These are phyloP conservation scores for Acrossocheilus wenchowensis DNA, from an alignment of 2,797 vertebrate genomes.

Conservation along the genomic window DNA sequence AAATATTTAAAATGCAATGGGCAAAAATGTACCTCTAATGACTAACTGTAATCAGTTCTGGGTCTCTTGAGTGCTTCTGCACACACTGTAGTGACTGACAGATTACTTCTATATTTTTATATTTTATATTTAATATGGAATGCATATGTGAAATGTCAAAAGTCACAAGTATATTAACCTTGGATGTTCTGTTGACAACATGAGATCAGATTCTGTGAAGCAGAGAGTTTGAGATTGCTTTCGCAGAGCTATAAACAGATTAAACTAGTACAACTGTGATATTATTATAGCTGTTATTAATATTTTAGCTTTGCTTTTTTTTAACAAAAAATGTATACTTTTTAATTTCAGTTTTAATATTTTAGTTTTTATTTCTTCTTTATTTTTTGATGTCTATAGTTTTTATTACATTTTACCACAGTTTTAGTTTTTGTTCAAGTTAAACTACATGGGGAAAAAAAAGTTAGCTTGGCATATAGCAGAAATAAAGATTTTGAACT, in stretches of 20 bases:
- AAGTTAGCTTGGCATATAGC: too few relatives aligned
- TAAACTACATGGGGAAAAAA: too few relatives aligned
- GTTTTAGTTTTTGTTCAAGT: too few relatives aligned
- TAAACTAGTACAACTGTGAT: neutral
- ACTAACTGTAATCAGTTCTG: neutral
- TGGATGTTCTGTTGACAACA: neutral
- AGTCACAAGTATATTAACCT: neutral
- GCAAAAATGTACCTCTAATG: neutral
- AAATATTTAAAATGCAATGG: neutral
- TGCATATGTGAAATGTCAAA: neutral
- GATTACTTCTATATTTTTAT: neutral
- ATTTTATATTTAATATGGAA: neutral
- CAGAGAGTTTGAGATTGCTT: neutral
- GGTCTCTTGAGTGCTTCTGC: neutral
- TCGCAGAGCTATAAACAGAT: neutral
- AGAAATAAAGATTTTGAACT: too few relatives aligned
- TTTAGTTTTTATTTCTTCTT: too few relatives aligned
- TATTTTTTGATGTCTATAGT: too few relatives aligned
- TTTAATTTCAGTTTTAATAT: too few relatives aligned
- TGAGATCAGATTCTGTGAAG: neutral
- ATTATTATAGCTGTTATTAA: neutral
- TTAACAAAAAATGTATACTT: too few relatives aligned
- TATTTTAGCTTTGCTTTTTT: neutral
- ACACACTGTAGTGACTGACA: neutral
- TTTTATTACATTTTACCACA: too few relatives aligned